Evolutionary conservation across 2,888 invertebrate species (phyloP), one percentile per base, ranked within the genome.

Genomic region (Spialia ferax): DNA sequence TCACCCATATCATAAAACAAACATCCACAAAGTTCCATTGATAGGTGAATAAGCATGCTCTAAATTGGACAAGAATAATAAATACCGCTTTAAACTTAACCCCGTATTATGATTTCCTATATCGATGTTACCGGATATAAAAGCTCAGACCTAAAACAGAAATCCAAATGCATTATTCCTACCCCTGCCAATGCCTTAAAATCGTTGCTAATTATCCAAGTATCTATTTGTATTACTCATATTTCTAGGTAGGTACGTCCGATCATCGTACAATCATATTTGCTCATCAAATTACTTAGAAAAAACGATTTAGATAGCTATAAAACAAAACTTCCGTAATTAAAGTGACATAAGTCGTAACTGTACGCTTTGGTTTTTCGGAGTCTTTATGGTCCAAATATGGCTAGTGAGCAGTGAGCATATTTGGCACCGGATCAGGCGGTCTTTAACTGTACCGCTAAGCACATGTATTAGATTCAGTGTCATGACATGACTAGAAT

Each of bases 381-480:
- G 67, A 32, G 32, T 79, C 87, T 90, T 90, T 91, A 86, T 86
- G 78, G 74, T 72, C 91, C 89, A 75, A 89, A 90, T 87, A 89
- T 75, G 90, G 90, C 57, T 71, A 69, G 79, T 84, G 85, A 89
- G 89, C 88, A 86, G 90, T 80, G 75, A 77, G 85, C 92, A 86
- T 90, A 90, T 93, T 93, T 93, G 93, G 93, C 91, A 91, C 87
- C 79, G 87, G 75, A 76, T 79, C 87, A 79, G 74, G 76, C 79
- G 81, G 76, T 84, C 86, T 89, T 90, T 86, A 85, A 83, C 75
- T 84, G 83, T 85, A 88, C 91, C 87, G 89, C 90, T 89, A 87
- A 91, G 87, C 88, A 88, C 84, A 82, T 87, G 90, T 87, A 86
- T 88, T 89, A 87, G 81, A 81, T 69, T 59, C 67, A 61, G n/a